These are phyloP conservation scores for Drosophila santomea DNA, from an alignment of 1,140 invertebrate species.

Conservation along the genomic window DNA sequence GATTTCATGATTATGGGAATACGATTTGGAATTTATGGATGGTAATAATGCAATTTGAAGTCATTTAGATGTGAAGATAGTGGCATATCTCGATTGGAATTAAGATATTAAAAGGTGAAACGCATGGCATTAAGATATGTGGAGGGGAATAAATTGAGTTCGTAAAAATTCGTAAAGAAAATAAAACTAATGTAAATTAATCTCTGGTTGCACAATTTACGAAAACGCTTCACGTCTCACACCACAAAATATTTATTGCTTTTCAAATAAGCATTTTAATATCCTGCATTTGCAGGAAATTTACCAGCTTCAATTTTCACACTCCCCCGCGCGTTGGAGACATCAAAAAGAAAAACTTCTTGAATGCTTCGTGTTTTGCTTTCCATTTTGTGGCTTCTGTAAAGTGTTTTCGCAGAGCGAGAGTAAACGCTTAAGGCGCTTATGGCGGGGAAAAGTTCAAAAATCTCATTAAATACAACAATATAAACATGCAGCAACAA, in stretches of 20 bases:
- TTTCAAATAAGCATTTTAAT: slow-evolving; percentile 17
- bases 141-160: background rate
- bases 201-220: background rate
- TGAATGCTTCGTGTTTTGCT: slow-evolving; percentile 38
- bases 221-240: too few relatives aligned
- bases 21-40: slow-evolving; percentile 30
- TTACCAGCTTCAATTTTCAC: slow-evolving; percentile 9
- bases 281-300: slow-evolving; percentile 14
- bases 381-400: slow-evolving; percentile 48
- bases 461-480: slow-evolving; percentile 75
- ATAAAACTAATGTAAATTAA: background rate
- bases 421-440: slow-evolving; percentile 58
- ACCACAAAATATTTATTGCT: slow-evolving; percentile 7
- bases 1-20: slow-evolving; percentile 41
- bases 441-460: slow-evolving; percentile 70
- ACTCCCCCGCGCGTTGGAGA: background rate
- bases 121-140: background rate
- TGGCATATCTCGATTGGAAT: slow-evolving; percentile 4
- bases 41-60: slow-evolving; percentile 38
- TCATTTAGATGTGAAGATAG: slow-evolving; percentile 32
- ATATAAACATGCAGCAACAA: slow-evolving; percentile 48
- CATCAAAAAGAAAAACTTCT: slow-evolving; percentile 36
- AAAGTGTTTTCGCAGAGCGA: slow-evolving; percentile 26
- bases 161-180: too few relatives aligned
- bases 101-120: slow-evolving; percentile 15